Conservation (phyloP, 2,888 invertebrate species). For the Acanthococcus lagerstroemiae region DNA sequence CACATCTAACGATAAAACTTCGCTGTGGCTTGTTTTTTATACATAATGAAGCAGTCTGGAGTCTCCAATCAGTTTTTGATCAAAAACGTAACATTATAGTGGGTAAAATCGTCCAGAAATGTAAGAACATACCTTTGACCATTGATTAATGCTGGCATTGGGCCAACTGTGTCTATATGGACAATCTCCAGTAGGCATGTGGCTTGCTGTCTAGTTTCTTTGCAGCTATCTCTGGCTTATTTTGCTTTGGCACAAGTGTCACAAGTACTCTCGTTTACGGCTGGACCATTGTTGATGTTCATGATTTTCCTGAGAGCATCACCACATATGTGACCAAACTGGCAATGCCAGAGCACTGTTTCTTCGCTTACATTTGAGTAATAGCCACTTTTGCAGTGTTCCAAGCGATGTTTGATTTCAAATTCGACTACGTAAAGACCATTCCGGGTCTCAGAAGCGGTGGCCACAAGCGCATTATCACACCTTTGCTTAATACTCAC, state of each 20-base stretch:
- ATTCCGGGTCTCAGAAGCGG: background rate
- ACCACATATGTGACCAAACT: slow-evolving; percentile 33
- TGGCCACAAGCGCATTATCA: background rate
- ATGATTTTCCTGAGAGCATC: slow-evolving; percentile 28
- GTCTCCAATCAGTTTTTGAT: slow-evolving; percentile 9
- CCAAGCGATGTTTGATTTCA: too few species aligned
- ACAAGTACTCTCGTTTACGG: background rate
- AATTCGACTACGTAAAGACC: background rate
- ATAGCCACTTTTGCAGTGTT: too few species aligned
- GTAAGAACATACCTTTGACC: slow-evolving; percentile 1
- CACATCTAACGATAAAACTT: slow-evolving; percentile 16
- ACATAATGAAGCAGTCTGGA: slow-evolving; percentile 1
- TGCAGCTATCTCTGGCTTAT: background rate
- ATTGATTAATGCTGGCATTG: background rate
- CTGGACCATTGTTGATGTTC: background rate
- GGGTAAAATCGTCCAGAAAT: slow-evolving; percentile 28
- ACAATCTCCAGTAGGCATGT: slow-evolving; percentile 32
- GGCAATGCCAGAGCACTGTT: slow-evolving; percentile 33
- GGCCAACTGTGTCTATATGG: slow-evolving; percentile 1
- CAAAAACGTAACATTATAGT: background rate
- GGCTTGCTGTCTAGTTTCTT: slow-evolving; percentile 16
- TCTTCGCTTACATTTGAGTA: too few species aligned
- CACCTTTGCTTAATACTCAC: background rate
- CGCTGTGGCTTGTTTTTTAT: slow-evolving; percentile 6
- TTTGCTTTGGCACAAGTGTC: background rate